Conservation (phyloP, 2,113 vertebrate species). For the Megalops atlanticus region DNA sequence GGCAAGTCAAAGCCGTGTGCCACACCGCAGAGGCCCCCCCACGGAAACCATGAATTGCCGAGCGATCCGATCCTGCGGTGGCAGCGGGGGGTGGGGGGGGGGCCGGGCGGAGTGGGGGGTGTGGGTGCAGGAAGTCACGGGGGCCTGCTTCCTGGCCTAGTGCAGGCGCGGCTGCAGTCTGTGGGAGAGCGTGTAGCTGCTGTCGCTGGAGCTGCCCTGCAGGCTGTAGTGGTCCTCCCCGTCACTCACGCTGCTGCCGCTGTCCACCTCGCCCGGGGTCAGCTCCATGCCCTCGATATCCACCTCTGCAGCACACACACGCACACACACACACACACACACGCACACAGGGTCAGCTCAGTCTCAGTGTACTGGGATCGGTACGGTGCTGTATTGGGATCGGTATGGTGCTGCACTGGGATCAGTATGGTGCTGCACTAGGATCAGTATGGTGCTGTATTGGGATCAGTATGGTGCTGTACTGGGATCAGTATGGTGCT, state of each 20-base stretch:
- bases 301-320: conserved; percentile 74
- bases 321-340: conserved; percentile 30
- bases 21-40: conserved; percentile 67
- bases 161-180: conserved; percentile 86
- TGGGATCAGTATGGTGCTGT: neutral
- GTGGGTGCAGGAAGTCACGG: neutral
- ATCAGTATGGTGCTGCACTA: neutral
- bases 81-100: conserved; percentile 34
- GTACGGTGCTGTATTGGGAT: too few species aligned
- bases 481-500: neutral
- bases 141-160: conserved; percentile 63
- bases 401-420: neutral
- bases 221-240: conserved; percentile 86
- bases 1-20: conserved; percentile 73
- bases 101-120: neutral
- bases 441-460: neutral
- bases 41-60: conserved; percentile 66
- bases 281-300: conserved; percentile 95
- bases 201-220: conserved; percentile 87
- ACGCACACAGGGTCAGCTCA: conserved; percentile 21
- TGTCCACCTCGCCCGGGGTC: conserved; percentile 88
- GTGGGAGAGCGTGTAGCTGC: conserved; percentile 86
- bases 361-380: neutral
- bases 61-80: conserved; percentile 65
- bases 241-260: conserved; percentile 88